Evolutionary conservation across 2,113 vertebrate species (phyloP), one percentile per base, ranked within the genome.

Genomic region (Oryzias curvinotus): DNA sequence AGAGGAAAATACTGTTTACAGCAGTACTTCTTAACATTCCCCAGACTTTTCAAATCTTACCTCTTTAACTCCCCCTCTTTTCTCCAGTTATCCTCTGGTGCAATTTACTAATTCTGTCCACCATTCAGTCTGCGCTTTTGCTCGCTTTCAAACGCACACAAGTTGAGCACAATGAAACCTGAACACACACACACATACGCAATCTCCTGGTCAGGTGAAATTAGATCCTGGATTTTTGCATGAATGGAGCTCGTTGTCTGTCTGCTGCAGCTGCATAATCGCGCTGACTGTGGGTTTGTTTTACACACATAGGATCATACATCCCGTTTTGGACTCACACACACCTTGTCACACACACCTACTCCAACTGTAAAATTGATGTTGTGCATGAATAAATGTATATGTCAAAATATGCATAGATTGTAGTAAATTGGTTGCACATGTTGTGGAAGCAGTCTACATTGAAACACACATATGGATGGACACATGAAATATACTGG

Each of bases 221-320:
- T 67, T 70, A 52, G 70, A 86, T 72, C 61, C 70, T 60, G 26
- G 66, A 52, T 52, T 63, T 68, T 56, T 30, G 60, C 51, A 84
- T 90, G 87, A 90, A 90, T 88, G 73, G 87, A 74, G 75, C 46
- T 72, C 63, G 75, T 89, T 89, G 88, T 89, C 65, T 64, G 73
- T 68, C 64, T 59, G 52, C 67, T 74, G 55, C 88, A 88, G 86
- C 88, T 88, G 87, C 89, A 78, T 85, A 89, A 87, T 85, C 85
- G 86, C 66, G 61, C 73, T 82, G 85, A 83, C 84, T 75, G 81
- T 56, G 62, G 78, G 71, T 70, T 83, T 77, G 75, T 78, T 75
- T 71, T 64, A 71, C 51, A 55, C 49, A 49, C 66, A 69, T 48
- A 61, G 50, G 63, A 23, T 25, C 51, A 47, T 45, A 1, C 36